Percentiles rank a stretch among this genome's conserved stretches.
Evolutionary conservation across 64 coral and sea anemone species (phyloP).

Genomic region (Pocillopora damicornis): DNA sequence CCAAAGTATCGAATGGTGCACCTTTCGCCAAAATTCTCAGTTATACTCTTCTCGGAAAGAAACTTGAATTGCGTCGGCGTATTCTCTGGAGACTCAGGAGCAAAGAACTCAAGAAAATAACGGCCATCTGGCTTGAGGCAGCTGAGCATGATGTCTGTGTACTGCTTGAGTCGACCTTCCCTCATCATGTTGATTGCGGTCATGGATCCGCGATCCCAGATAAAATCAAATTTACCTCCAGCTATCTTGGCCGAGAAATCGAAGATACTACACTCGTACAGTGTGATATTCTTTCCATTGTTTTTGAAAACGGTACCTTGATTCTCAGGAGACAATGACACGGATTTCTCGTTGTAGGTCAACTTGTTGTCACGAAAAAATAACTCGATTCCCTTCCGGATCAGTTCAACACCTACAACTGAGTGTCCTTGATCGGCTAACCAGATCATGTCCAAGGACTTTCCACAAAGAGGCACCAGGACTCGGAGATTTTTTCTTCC

Average conservation of each 20-base stretch:
- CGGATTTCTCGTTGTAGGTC: conserved; percentile 22
- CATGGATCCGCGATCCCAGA: conserved; percentile 69
- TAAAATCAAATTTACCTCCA: conserved; percentile 42
- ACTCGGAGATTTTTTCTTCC: conserved; percentile 39
- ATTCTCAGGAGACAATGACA: conserved; percentile 17
- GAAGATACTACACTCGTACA: conserved; percentile 58
- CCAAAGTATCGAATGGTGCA: conserved; percentile 39
- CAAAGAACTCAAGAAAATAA: conserved; percentile 30
- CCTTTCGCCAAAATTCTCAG: conserved; percentile 30
- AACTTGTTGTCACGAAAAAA: conserved; percentile 70
- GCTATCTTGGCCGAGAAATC: conserved; percentile 40
- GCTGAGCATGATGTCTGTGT: conserved; percentile 26
- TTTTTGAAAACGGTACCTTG: conserved; percentile 46
- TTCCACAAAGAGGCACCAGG: conserved; percentile 75
- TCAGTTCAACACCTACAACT: conserved; percentile 60
- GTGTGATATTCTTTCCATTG: conserved; percentile 60
- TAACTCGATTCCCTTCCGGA: conserved; percentile 41
- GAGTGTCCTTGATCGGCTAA: conserved; percentile 69
- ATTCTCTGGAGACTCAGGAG: conserved; percentile 3
- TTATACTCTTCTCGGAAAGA: conserved; percentile 19
- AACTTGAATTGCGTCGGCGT: conserved; percentile 21
- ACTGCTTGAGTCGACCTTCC: conserved; percentile 14
- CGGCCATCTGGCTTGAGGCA: conserved; percentile 36
- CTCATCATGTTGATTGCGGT: conserved; percentile 45
- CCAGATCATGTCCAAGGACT: conserved; percentile 73